Base-by-base conservation (phyloP, 2,797 vertebrate species). In the Rousettus madagascariensis region DNA sequence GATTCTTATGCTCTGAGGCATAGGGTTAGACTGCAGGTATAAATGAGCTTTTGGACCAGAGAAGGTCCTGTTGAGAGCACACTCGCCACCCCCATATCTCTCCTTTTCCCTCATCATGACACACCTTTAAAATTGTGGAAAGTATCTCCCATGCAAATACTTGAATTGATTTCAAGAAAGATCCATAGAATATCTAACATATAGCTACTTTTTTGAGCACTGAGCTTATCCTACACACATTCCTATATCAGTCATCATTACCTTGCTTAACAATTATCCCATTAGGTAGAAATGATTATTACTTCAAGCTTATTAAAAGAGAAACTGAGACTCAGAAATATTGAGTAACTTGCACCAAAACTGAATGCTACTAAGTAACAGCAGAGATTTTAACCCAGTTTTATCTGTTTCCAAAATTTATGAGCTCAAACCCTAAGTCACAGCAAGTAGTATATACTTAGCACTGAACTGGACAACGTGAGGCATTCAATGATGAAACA, bases 1-100 rank as follows among this genome's bases (percentile, higher is more conserved):
- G 41, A 72, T 72, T 95, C 94, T 97, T 83, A 68, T 8, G 61
- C 69, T 95, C 65, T 53, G 90, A 95, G 90, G 80, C 72, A 88
- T 26, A 88, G 86, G 95, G 92, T 97, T 85, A 97, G 92, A 59
- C 72, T 91, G n/a, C 55, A 91, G 95, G 78, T 93, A 96, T 75
- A 90, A 94, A 95, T 57, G 78, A 92, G 49, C 38, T 59, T 33
- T 38, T 75, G 55, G 94, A 86, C 66, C 43, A 96, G 68, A 91
- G 20, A 77, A 28, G 46, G 55, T 92, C 65, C 83, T 86, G 49
- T 77, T 80, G 88, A 53, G 92, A 96, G 13, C 20, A 66, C 33
- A 51, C 10, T 22, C 57, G 55, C 72, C 46, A 33, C 7, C 74
- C 43, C 53, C n/a, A 36, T 41, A 6, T 83, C 30, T 86, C 65